These are phyloP conservation scores for Antechinus flavipes DNA, from an alignment of 2,113 vertebrate species.

Conservation along the genomic window DNA sequence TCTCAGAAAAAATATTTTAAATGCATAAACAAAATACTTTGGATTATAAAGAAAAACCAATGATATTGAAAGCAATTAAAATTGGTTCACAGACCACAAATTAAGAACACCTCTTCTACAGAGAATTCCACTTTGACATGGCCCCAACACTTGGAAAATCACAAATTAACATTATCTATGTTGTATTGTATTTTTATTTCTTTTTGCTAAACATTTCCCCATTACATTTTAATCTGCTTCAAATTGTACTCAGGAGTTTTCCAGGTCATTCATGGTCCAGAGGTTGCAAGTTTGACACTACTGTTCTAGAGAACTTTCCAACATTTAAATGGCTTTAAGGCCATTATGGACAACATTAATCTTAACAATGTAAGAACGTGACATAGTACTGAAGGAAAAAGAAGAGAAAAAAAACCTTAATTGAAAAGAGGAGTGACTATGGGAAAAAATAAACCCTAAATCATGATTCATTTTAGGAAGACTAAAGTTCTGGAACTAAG, in stretches of 20 bases:
- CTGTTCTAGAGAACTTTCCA: background rate
- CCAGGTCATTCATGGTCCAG: background rate
- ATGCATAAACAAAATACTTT: too few relatives aligned
- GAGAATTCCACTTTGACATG: too few relatives aligned
- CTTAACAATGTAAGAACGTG: background rate
- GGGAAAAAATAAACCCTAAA: background rate
- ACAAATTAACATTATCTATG: background rate
- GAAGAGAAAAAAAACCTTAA: background rate
- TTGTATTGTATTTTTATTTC: background rate
- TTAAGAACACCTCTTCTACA: too few relatives aligned
- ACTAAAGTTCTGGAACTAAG: background rate
- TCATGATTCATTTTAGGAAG: background rate
- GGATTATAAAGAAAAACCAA: too few relatives aligned
- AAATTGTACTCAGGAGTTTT: background rate
- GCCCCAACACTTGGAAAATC: background rate
- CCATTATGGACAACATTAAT: background rate
- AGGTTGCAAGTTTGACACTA: background rate
- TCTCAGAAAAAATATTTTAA: too few relatives aligned
- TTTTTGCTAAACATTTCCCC: background rate
- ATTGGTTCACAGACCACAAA: too few relatives aligned
- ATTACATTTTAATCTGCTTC: background rate
- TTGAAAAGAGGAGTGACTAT: background rate
- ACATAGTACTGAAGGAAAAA: background rate
- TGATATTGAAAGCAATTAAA: too few relatives aligned
- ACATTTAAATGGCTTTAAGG: background rate